Evolutionary conservation across 2,888 invertebrate genomes (phyloP).

Genomic region (Lumbricus terrestris): DNA sequence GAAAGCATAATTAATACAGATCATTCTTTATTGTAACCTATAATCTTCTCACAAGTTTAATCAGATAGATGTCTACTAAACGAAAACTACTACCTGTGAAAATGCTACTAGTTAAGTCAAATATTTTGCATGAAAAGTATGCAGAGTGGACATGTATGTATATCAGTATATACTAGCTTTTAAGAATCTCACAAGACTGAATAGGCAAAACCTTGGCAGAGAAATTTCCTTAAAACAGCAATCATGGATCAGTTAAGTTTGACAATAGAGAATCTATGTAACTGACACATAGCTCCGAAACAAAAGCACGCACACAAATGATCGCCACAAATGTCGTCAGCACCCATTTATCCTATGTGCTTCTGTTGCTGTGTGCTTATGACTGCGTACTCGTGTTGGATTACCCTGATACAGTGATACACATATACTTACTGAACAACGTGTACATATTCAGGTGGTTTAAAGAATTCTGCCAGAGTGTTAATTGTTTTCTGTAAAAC

Average conservation of each 20-base stretch:
- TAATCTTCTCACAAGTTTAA: no score
- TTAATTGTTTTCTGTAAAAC: conserved; percentile 72
- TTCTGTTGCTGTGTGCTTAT: no score
- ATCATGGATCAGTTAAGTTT: not conserved
- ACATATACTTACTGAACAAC: conserved; percentile 82
- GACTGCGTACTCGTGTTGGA: no score
- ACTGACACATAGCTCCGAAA: no score
- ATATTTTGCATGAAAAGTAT: not conserved
- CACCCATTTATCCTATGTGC: no score
- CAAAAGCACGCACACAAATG: no score
- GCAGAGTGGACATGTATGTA: not conserved
- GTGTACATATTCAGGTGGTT: conserved; percentile 74
- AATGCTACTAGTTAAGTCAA: not conserved
- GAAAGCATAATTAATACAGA: not conserved
- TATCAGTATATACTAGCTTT: not conserved
- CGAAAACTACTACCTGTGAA: no score
- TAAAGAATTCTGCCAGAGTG: conserved; percentile 81
- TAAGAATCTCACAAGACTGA: not conserved
- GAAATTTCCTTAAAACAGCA: not conserved
- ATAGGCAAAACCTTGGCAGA: not conserved
- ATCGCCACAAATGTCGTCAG: no score
- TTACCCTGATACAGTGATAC: no score
- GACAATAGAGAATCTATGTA: not conserved
- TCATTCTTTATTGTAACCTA: not conserved
- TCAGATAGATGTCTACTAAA: no score